phyloP scores from a whole-genome alignment of 1,140 invertebrate genomes.

The Chelonus insularis region DNA sequence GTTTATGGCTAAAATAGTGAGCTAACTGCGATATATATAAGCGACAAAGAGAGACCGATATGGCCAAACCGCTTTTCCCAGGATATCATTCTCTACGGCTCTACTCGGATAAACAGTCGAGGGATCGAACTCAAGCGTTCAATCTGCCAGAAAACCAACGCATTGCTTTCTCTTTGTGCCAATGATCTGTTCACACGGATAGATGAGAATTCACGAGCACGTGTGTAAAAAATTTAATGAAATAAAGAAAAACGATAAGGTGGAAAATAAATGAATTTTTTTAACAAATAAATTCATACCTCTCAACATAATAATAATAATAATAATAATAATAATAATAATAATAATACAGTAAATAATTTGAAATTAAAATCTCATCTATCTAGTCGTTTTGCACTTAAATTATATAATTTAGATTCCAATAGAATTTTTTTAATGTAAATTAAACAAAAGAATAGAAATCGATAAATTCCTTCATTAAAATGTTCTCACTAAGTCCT shows the following conservation, averaged over 20 bases:
- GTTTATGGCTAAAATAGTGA: not conserved
- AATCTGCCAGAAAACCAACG: not conserved
- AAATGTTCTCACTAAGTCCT: conserved; percentile 18
- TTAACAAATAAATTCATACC: too few relatives aligned
- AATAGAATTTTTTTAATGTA: too few relatives aligned
- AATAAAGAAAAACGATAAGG: not conserved
- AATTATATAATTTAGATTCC: too few relatives aligned
- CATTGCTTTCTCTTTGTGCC: not conserved
- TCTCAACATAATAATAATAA: too few relatives aligned
- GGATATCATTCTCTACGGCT: conserved; percentile 3
- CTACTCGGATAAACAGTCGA: not conserved
- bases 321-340: too few relatives aligned
- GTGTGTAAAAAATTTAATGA: not conserved
- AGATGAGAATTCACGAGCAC: conserved; percentile 3
- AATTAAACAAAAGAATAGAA: not conserved
- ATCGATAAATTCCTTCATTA: conserved; percentile 23
- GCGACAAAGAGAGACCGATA: not conserved
- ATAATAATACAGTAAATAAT: too few relatives aligned
- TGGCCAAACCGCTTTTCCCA: not conserved
- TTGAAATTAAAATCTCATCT: too few relatives aligned
- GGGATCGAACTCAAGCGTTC: not conserved
- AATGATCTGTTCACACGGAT: conserved; percentile 24
- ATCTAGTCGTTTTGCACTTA: too few relatives aligned
- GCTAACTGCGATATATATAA: not conserved
- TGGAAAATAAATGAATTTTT: too few relatives aligned